Evolutionary conservation across 2,888 invertebrate species (phyloP).

Genomic region (Sepiola atlantica): DNA sequence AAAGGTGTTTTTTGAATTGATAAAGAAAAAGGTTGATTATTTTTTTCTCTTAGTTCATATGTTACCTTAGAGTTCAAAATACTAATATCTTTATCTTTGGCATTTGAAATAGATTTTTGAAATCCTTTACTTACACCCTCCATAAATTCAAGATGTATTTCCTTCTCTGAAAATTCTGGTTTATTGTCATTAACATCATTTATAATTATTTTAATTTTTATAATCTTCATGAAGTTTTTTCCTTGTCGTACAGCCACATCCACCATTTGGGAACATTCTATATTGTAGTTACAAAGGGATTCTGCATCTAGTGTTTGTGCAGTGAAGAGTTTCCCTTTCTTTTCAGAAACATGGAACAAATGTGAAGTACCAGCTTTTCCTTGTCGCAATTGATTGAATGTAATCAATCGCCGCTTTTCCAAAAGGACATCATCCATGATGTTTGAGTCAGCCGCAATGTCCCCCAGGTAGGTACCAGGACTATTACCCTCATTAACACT

Average conservation of each 20-base stretch:
- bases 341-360: not conserved
- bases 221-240: not conserved
- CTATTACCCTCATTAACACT: not conserved
- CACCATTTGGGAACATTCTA: not conserved
- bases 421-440: constrained; percentile 74
- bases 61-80: not conserved
- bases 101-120: not conserved
- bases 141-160: not conserved
- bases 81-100: not conserved
- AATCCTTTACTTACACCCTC: not conserved
- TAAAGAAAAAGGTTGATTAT: not conserved
- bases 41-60: not conserved
- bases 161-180: constrained; percentile 12
- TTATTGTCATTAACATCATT: constrained; percentile 8
- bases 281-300: not conserved
- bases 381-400: not conserved
- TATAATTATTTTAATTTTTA: not conserved
- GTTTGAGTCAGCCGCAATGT: not conserved
- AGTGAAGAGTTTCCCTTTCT: constrained; percentile 19
- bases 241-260: constrained; percentile 20
- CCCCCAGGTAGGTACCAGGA: not conserved
- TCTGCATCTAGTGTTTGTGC: not conserved
- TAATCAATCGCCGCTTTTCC: constrained; percentile 66
- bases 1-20: not conserved
- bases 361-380: not conserved